phyloP scores from a whole-genome alignment of 1,140 invertebrate genomes.

The Theocolax elegans region DNA sequence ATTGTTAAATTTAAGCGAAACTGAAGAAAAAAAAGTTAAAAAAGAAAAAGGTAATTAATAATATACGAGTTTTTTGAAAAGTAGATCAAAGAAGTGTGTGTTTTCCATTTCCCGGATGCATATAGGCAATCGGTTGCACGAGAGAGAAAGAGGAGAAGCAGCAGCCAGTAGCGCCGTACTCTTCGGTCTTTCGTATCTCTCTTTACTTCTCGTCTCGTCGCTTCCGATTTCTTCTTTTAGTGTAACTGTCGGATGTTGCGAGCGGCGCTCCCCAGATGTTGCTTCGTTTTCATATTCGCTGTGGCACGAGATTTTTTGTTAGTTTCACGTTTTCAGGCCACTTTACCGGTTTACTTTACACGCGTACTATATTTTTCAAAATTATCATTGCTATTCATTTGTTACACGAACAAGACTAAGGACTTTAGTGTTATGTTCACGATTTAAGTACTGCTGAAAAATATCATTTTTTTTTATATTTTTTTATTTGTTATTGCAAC shows the following conservation, averaged over 20 bases:
- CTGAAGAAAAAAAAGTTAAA: too few relatives aligned
- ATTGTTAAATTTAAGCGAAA: constrained; percentile 1
- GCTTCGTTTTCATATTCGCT: not conserved
- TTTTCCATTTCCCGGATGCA: not conserved
- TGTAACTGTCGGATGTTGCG: not conserved
- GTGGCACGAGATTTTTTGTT: not conserved
- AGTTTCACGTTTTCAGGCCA: not conserved
- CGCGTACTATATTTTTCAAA: too few relatives aligned
- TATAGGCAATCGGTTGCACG: not conserved
- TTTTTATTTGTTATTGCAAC: too few relatives aligned
- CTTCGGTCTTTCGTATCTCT: not conserved
- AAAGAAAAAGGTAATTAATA: too few relatives aligned
- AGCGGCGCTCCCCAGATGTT: not conserved
- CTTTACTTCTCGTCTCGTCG: not conserved
- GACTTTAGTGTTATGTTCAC: too few relatives aligned
- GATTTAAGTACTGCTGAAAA: too few relatives aligned
- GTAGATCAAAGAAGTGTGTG: too few relatives aligned
- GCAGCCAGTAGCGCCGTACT: not conserved
- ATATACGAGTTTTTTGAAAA: too few relatives aligned
- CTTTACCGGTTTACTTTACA: not conserved
- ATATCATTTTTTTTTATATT: too few relatives aligned
- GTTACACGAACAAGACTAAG: too few relatives aligned
- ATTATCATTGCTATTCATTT: too few relatives aligned
- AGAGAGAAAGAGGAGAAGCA: not conserved
- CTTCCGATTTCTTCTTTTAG: constrained; percentile 9